Conservation (phyloP, 23 tunicate species). For the Styela plicata region DNA sequence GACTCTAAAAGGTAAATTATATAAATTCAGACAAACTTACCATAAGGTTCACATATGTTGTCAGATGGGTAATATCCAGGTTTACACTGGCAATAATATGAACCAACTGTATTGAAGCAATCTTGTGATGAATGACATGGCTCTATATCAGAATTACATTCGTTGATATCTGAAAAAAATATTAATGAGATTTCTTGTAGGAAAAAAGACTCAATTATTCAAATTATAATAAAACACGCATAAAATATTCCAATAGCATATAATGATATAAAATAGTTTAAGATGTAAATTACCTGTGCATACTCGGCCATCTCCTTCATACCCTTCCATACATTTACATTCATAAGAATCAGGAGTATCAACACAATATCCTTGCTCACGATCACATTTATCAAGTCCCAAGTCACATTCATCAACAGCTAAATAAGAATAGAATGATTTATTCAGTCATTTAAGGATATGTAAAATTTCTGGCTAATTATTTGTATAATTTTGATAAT, state of each 20-base stretch:
- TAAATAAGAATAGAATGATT: too few species aligned
- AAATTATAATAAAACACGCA: too few species aligned
- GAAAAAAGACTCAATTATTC: too few species aligned
- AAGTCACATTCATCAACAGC: not conserved
- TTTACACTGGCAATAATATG: slow-evolving; percentile 12
- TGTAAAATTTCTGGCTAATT: too few species aligned
- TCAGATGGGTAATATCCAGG: not conserved
- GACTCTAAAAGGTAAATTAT: too few species aligned
- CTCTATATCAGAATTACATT: slow-evolving; percentile 8
- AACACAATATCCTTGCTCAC: not conserved
- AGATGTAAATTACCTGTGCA: not conserved
- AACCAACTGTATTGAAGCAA: slow-evolving; percentile 9
- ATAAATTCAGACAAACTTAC: too few species aligned
- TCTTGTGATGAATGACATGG: not conserved
- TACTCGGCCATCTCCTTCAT: not conserved
- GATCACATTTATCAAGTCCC: not conserved
- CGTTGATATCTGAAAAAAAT: slow-evolving; percentile 16
- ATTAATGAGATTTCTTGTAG: too few species aligned
- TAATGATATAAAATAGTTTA: too few species aligned
- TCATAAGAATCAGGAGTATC: not conserved
- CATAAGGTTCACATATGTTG: not conserved
- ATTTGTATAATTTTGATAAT: too few species aligned
- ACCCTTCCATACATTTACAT: not conserved
- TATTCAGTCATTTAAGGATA: too few species aligned
- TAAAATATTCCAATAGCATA: too few species aligned